These are phyloP conservation scores for Athene noctua DNA, from an alignment of 2,113 vertebrate genomes.

Conservation along the genomic window DNA sequence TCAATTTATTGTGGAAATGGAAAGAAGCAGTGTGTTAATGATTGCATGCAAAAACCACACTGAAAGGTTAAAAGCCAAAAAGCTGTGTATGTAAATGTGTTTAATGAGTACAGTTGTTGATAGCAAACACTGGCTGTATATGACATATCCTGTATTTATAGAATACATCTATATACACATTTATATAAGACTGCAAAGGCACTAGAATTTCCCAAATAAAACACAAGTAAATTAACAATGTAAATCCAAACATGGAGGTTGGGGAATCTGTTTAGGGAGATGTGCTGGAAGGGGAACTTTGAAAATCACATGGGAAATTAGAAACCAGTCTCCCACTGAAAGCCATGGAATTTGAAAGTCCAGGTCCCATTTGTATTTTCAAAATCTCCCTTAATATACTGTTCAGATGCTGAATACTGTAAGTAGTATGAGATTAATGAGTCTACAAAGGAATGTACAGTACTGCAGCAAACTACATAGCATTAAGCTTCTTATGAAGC, in stretches of 20 bases:
- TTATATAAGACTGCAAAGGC: conserved; percentile 52
- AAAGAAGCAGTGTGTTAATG: neutral
- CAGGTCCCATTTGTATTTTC: neutral
- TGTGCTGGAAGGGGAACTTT: neutral
- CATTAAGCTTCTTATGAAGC: neutral
- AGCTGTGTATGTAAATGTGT: neutral
- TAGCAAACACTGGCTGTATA: neutral
- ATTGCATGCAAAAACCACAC: neutral
- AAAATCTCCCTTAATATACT: neutral
- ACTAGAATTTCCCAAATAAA: conserved; percentile 45
- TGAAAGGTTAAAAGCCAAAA: neutral
- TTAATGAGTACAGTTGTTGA: neutral
- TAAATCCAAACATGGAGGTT: neutral
- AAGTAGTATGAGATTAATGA: neutral
- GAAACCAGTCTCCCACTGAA: neutral
- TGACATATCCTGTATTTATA: neutral
- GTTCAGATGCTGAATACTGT: neutral
- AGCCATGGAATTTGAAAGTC: neutral
- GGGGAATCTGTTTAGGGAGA: neutral
- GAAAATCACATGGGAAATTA: neutral
- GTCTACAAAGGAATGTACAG: neutral
- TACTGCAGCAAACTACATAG: neutral
- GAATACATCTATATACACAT: conserved; percentile 37
- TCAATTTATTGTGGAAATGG: neutral
- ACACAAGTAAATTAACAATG: neutral